Conservation (phyloP, 2,888 invertebrate species). For the Pyrrhia umbra region DNA sequence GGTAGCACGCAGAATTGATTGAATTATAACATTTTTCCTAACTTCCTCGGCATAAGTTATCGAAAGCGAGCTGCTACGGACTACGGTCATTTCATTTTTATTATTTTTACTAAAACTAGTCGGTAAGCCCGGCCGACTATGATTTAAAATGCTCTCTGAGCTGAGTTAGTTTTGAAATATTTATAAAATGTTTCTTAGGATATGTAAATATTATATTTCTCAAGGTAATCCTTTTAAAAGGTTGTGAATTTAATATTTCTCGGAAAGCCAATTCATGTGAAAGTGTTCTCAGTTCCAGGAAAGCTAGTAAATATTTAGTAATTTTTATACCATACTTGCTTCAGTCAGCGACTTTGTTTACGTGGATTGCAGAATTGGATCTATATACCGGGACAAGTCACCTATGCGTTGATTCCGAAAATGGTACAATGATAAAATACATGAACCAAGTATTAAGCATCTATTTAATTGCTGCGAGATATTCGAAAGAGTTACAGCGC, state of each 20-base stretch:
- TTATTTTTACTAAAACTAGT: constrained; percentile 44
- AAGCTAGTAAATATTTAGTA: not conserved
- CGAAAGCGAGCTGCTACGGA: constrained; percentile 33
- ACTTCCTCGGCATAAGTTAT: constrained; percentile 19
- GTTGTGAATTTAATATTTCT: constrained; percentile 37
- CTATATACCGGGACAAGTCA: too few species aligned
- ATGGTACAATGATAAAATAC: too few species aligned
- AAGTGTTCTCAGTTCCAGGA: constrained; percentile 4
- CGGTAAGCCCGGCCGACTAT: constrained; percentile 44
- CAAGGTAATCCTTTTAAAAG: constrained; percentile 56
- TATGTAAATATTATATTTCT: constrained; percentile 41
- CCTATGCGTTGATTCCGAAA: too few species aligned
- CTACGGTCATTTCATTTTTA: constrained; percentile 42
- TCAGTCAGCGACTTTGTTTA: too few species aligned
- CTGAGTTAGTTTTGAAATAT: constrained; percentile 39
- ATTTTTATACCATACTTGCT: constrained; percentile 7
- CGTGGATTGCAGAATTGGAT: too few species aligned
- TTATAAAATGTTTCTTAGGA: constrained; percentile 47
- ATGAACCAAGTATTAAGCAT: too few species aligned
- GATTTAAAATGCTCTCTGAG: constrained; percentile 54
- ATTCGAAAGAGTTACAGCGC: too few species aligned
- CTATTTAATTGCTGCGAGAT: too few species aligned
- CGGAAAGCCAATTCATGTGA: constrained; percentile 14
- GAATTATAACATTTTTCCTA: constrained; percentile 48
- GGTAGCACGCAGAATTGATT: constrained; percentile 36